phyloP scores from a whole-genome alignment of 1,140 invertebrate genomes.

The Trichonephila clavipes region DNA sequence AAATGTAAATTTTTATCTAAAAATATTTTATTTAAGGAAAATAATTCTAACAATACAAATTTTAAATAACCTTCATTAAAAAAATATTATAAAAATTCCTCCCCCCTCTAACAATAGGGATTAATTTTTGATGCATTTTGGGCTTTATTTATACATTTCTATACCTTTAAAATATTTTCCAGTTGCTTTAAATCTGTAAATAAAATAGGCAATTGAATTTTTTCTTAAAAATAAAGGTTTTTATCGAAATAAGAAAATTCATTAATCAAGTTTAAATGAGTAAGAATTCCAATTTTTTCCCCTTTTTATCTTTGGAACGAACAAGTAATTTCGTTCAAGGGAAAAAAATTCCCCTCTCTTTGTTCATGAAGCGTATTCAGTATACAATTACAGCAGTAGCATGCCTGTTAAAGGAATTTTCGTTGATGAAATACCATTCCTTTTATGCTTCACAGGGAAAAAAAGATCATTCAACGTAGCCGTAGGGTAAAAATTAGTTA shows the following conservation, averaged over 20 bases:
- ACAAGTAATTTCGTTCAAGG: slow-evolving; percentile 13
- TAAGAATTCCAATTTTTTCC: background rate
- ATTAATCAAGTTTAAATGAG: slow-evolving; percentile 27
- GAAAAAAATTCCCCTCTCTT: background rate
- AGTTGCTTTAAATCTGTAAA: background rate
- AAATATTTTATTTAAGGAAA: no score
- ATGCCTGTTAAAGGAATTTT: slow-evolving; percentile 22
- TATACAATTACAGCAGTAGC: background rate
- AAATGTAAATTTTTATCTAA: no score
- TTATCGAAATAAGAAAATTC: background rate
- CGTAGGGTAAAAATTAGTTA: slow-evolving; percentile 14
- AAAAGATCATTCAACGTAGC: background rate
- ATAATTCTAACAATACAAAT: no score
- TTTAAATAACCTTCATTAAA: no score
- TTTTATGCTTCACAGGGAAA: background rate
- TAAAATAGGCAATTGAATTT: background rate
- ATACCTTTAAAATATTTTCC: no score
- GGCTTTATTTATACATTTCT: no score
- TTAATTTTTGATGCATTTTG: no score
- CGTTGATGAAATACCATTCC: slow-evolving; percentile 26
- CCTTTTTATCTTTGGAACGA: background rate
- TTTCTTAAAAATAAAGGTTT: background rate
- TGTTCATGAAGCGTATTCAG: slow-evolving; percentile 7
- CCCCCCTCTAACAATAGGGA: no score
- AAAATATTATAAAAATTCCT: no score